These are phyloP conservation scores for Amazona guildingii DNA, from an alignment of 2,113 vertebrate genomes.

Conservation along the genomic window DNA sequence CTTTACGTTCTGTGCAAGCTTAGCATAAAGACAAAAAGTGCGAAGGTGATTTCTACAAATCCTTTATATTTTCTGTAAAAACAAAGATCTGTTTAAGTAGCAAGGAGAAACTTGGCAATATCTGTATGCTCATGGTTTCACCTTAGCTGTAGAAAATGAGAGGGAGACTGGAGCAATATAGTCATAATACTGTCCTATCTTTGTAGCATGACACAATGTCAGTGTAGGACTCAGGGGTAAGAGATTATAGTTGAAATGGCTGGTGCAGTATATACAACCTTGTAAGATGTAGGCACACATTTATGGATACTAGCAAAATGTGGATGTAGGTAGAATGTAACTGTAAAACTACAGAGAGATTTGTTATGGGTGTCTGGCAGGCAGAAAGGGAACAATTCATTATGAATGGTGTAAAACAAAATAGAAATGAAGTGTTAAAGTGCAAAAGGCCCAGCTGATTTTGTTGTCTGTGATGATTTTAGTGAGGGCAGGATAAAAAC, in stretches of 20 bases:
- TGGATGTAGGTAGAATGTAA: background rate
- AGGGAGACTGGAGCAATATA: background rate
- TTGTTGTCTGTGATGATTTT: background rate
- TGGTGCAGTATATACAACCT: background rate
- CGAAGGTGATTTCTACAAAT: background rate
- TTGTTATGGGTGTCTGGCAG: background rate
- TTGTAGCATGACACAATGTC: background rate
- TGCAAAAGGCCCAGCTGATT: background rate
- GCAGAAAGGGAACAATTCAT: background rate
- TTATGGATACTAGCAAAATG: background rate
- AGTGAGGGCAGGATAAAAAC: background rate
- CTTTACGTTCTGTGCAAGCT: background rate
- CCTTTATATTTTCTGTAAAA: conserved; percentile 9
- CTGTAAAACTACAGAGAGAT: background rate
- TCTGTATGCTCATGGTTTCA: background rate
- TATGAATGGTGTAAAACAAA: background rate
- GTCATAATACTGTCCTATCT: background rate
- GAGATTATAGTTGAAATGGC: background rate
- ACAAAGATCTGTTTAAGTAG: conserved; percentile 28
- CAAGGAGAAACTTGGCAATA: background rate
- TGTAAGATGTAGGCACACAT: background rate
- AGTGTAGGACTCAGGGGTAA: background rate
- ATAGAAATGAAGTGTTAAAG: background rate
- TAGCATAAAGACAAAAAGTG: background rate
- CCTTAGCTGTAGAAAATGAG: conserved; percentile 4